Percentiles rank a stretch among this genome's conserved stretches.
Evolutionary conservation across 2,797 vertebrate species (phyloP).

Genomic region (Darevskia nairensis): DNA sequence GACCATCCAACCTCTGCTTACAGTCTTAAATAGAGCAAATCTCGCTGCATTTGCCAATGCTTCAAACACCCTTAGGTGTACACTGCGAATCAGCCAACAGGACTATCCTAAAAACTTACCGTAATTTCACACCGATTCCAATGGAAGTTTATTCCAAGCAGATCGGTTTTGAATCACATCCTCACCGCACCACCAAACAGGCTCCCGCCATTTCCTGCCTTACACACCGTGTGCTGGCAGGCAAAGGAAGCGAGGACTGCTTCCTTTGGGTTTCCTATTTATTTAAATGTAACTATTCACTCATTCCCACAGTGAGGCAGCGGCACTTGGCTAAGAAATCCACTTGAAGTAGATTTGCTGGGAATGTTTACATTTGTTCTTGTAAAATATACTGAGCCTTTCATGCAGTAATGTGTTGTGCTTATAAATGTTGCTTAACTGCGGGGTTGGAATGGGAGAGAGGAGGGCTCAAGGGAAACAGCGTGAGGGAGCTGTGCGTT

Average conservation of each 20-base stretch:
- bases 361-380: constrained; percentile 33
- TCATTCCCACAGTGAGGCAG: constrained; percentile 35
- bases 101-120: neutral
- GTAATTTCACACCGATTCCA: neutral
- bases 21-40: too few relatives aligned
- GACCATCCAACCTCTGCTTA: too few relatives aligned
- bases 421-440: constrained; percentile 35
- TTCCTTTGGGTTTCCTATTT: constrained; percentile 39
- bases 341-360: neutral
- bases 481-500: neutral
- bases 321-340: constrained; percentile 36
- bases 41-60: too few relatives aligned
- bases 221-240: neutral
- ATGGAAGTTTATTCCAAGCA: neutral
- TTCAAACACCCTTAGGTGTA: neutral
- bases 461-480: neutral
- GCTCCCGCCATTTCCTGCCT: neutral
- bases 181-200: neutral
- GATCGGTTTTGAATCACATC: neutral
- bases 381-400: constrained; percentile 40
- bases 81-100: neutral
- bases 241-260: neutral
- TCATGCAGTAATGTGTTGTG: constrained; percentile 13
- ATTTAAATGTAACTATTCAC: constrained; percentile 52
- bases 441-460: neutral